These are phyloP conservation scores for Batillaria attramentaria DNA, from an alignment of 1,140 invertebrate genomes.

Conservation along the genomic window DNA sequence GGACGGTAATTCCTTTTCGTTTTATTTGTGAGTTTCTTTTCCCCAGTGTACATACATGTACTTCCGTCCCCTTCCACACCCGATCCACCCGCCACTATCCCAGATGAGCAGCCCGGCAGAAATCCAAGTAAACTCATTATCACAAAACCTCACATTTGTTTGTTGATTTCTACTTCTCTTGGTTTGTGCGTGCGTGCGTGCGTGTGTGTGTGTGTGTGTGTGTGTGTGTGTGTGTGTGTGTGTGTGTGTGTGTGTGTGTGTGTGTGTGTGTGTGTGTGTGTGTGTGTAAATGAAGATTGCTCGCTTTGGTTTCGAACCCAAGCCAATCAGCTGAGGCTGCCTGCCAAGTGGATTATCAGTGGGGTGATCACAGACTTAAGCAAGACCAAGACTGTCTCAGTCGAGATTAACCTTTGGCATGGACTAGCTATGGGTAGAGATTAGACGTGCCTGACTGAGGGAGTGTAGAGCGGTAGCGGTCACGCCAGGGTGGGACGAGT, in stretches of 20 bases:
- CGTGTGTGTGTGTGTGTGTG: neutral
- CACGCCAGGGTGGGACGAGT: no score
- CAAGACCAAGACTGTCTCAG: no score
- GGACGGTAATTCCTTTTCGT: no score
- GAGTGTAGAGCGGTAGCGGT: no score
- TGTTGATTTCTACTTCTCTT: no score
- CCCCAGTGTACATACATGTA: neutral
- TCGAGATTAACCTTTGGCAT: neutral
- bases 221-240: neutral
- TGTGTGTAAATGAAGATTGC: neutral
- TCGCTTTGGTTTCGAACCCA: neutral
- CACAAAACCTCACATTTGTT: neutral
- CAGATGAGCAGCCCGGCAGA: neutral
- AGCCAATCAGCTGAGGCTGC: neutral
- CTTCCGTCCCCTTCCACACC: neutral
- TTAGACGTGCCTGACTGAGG: neutral
- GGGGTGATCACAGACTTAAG: no score
- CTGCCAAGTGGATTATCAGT: no score
- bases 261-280: slow-evolving; percentile 13
- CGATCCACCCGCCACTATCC: neutral
- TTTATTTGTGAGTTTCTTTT: neutral
- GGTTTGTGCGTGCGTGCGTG: neutral
- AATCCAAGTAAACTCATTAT: neutral
- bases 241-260: slow-evolving; percentile 18
- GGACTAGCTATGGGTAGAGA: neutral